A percentile compares a stretch with the other conserved stretches of the same genome.
These are phyloP conservation scores for Scotopteryx bipunctaria DNA, from an alignment of 2,888 invertebrate species.

Conservation along the genomic window DNA sequence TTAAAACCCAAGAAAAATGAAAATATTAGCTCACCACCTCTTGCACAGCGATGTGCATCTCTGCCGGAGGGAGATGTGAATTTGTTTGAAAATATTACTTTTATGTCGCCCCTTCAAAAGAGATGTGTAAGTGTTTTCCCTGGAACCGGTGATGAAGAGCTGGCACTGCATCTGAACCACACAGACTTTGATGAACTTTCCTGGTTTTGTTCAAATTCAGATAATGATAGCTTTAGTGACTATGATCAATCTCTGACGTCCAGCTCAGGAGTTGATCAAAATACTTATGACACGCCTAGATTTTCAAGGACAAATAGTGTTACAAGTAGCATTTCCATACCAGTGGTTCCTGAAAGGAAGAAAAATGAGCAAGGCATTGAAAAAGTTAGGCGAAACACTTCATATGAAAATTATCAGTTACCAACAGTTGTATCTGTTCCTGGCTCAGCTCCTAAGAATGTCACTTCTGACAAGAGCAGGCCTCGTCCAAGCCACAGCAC, in stretches of 20 bases:
- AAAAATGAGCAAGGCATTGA: slow-evolving; percentile 4
- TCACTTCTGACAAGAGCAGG: slow-evolving; percentile 8
- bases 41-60: slow-evolving; percentile 77
- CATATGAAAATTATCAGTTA: slow-evolving; percentile 55
- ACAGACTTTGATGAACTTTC: slow-evolving; percentile 67
- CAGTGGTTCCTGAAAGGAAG: slow-evolving; percentile 58
- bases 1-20: slow-evolving; percentile 59
- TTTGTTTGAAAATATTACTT: slow-evolving; percentile 86
- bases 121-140: slow-evolving; percentile 52
- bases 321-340: slow-evolving; percentile 51
- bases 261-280: slow-evolving; percentile 49
- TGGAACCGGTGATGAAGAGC: slow-evolving; percentile 33
- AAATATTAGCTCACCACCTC: slow-evolving; percentile 39
- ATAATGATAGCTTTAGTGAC: slow-evolving; percentile 64
- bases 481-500: slow-evolving; percentile 80
- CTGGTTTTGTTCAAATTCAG: slow-evolving; percentile 68
- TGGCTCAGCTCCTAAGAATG: slow-evolving; percentile 34
- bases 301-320: slow-evolving; percentile 64
- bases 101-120: slow-evolving; percentile 84
- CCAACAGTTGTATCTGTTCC: slow-evolving; percentile 39
- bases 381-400: slow-evolving; percentile 15
- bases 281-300: slow-evolving; percentile 71
- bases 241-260: slow-evolving; percentile 57
- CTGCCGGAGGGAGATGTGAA: slow-evolving; percentile 82
- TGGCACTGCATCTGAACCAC: slow-evolving; percentile 55